Base-by-base conservation (phyloP, 2,888 invertebrate species). In the Dasypolia templi region DNA sequence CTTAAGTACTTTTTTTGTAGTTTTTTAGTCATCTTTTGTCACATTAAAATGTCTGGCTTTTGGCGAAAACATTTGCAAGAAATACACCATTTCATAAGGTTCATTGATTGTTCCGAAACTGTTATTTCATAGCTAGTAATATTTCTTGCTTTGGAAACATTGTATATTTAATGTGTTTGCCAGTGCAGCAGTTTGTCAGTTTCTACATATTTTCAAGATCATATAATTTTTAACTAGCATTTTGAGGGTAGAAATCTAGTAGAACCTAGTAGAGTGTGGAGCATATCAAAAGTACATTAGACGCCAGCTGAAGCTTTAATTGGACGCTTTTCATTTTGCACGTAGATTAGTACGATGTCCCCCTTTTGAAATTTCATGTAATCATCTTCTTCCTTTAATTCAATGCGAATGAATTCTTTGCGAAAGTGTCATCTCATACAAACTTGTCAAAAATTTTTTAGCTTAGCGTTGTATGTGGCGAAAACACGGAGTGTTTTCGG, bases 261-360 rank as follows among this genome's bases (percentile, higher is more conserved):
- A n/a, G n/a, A n/a, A n/a, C n/a, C 35, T 49, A 71, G 70, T 69
- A 58, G 39, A 65, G 65, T 69, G 74, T 75, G 26, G n/a, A 71
- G 61, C 72, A 81, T 81, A 81, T 81, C 74, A 77, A 77, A 72
- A 75, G 68, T 76, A 83, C 53, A 81, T 79, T 82, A 83, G 82
- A 79, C 74, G 79, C 77, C 75, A 80, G 77, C 79, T 84, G 78
- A 84, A 82, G 69, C 85, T 90, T 88, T 90, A 89, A 90, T 90
- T 90, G 86, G 87, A 84, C 81, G 81, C 81, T 86, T 86, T 88
- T 88, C 87, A 85, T 88, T 91, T 91, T 90, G 90, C 89, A 89
- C 87, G 81, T 75, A 79, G 77, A 81, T 82, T 73, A 71, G 69
- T 82, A 73, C 72, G 72, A 80, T 85, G 81, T 84, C 83, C 80